A percentile compares a stretch with the other conserved stretches of the same genome.
phyloP scores from a whole-genome alignment of 53 echinoderm and acorn worm species.

The Holothuria leucospilota region DNA sequence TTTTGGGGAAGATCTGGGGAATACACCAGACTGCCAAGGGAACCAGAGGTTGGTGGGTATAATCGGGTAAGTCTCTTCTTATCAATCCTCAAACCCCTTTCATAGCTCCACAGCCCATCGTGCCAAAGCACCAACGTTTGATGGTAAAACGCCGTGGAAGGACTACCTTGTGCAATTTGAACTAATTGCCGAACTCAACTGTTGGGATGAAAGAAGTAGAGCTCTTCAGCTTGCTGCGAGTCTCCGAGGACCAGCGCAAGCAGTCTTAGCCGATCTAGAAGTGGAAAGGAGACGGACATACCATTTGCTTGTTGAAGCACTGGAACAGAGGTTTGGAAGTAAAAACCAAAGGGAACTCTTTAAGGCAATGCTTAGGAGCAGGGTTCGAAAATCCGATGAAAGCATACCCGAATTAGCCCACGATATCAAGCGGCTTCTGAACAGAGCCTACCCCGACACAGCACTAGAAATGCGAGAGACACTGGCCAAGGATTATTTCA shows the following conservation, averaged over 20 bases:
- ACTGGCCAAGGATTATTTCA: constrained; percentile 60
- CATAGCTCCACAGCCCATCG: neutral
- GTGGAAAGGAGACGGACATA: constrained; percentile 34
- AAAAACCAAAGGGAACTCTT: constrained; percentile 58
- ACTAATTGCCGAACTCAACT: constrained; percentile 65
- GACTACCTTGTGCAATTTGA: constrained; percentile 67
- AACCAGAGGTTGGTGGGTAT: neutral
- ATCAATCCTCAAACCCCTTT: neutral
- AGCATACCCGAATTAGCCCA: constrained; percentile 53
- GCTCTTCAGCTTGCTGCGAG: constrained; percentile 63
- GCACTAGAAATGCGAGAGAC: constrained; percentile 44
- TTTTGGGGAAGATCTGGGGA: too few relatives aligned
- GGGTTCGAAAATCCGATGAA: constrained; percentile 41
- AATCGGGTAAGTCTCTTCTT: neutral
- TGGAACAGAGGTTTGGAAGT: constrained; percentile 55
- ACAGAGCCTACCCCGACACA: constrained; percentile 56
- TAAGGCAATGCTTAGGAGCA: constrained; percentile 46
- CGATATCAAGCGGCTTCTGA: constrained; percentile 43
- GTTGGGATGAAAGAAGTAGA: constrained; percentile 54
- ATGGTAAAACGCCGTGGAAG: constrained; percentile 67
- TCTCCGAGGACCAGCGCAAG: constrained; percentile 61
- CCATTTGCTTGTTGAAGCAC: constrained; percentile 36
- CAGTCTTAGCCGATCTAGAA: constrained; percentile 61
- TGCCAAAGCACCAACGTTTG: constrained; percentile 22
- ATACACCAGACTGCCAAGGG: too few relatives aligned